Evolutionary conservation across 2,888 invertebrate species (phyloP), one percentile per base, ranked within the genome.

Genomic region (Yponomeuta plumbellus): DNA sequence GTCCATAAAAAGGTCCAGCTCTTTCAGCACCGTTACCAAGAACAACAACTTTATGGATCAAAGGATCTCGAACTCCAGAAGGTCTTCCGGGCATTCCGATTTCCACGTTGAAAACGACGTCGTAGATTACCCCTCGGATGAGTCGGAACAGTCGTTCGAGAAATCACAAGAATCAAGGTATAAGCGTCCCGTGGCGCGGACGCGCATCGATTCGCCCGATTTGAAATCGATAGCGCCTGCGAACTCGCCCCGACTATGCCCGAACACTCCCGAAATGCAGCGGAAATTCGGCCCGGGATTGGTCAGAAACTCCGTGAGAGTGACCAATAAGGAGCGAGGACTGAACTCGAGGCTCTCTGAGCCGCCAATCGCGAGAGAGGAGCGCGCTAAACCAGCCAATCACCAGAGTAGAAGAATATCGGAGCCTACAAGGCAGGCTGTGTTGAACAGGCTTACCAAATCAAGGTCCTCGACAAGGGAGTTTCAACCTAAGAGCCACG

Each of bases 141-240:
- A 91, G 67, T 91, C 91, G 0, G 92, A 92, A 64, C 85, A 80
- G 1, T 85, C 81, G 56, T 85, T 81, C 39, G 83, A 85, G 34
- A 86, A 88, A 68, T 82, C 83, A 0, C 84, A 86, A 68, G 77
- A 93, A 92, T 52, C 44, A 1, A 78, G 86, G 61, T 94, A 94
- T 73, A 97, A 97, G 80, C 92, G 96, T 71, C 95, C 95, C n/a
- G 91, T 94, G 69, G 94, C 78, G 86, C 95, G 86, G 88, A 96
- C 73, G 73, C 94, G 82, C 92, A 93, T 94, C 56, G 94, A 94
- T 71, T 86, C 88, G 8, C 89, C 89, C 1, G 90, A 92, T 73
- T 76, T 91, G 66, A 92, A 92, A 70, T 80, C 88, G 10, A 78
- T 86, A 3, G 91, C 84, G 0, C 86, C 91, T 11, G 83, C 86